Evolutionary conservation across 2,797 vertebrate species (phyloP), one percentile per base, ranked within the genome.

Genomic region (Eulemur mongoz): DNA sequence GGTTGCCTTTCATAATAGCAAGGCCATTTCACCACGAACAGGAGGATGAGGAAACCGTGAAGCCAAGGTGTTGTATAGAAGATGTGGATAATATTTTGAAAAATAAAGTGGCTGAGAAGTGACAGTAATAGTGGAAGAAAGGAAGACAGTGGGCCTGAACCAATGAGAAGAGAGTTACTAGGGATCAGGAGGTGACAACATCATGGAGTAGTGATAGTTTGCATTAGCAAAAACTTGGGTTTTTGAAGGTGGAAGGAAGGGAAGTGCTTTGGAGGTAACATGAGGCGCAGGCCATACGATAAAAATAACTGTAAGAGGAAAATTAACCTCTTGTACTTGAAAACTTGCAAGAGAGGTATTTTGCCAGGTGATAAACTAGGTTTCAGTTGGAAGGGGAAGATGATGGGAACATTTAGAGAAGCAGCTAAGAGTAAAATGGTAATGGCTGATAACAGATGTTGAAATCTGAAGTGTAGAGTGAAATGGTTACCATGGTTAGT

Each of bases 311-410:
- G 9, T 76, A 30, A 45, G 18, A 91, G 43, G 40, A 85, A 93
- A 72, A 79, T 72, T 50, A 76, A 50, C 10, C 35, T 95, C 25
- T 23, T 65, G 13, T 43, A 81, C 50, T 69, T 93, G 69, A 52
- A 67, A 83, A 79, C 35, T 91, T 91, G 32, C 88, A 80, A 57
- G 59, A 17, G 32, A 57, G 57, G 50, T 93, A 45, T 81, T 94
- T 92, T 81, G 43, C 18, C 13, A 70, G 52, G 38, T 48, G n/a
- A 50, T 72, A 85, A 59, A 48, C 75, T 18, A 57, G 65, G 57
- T 89, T 95, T 67, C 45, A 69, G 52, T 81, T 80, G 70, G 43
- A 83, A 89, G 11, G 50, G 90, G 87, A 96, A 96, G 92, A 84
- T 81, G 52, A 93, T 93, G 61, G 63, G 67, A 81, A 90, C 38